A percentile compares a stretch with the other conserved stretches of the same genome.
These are phyloP conservation scores for Vicugna pacos DNA, from an alignment of 2,113 vertebrate species.

Conservation along the genomic window DNA sequence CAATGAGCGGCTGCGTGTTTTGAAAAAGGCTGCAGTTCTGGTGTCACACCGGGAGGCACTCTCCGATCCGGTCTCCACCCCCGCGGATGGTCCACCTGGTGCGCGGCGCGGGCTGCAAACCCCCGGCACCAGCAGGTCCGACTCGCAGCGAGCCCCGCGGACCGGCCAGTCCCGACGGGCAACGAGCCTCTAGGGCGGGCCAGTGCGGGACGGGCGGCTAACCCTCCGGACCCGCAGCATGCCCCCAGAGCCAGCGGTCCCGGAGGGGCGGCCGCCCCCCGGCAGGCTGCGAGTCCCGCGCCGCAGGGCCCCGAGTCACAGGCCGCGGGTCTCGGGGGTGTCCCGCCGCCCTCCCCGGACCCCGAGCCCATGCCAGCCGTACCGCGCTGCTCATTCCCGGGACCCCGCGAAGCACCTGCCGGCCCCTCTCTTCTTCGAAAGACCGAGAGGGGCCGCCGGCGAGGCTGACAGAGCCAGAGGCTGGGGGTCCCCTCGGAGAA, in stretches of 20 bases:
- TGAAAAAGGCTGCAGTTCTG: not conserved
- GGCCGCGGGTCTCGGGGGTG: not conserved
- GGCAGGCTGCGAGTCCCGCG: not conserved
- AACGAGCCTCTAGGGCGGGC: not conserved
- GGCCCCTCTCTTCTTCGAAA: not conserved
- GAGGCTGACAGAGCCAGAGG: not conserved
- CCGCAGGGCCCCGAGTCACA: not conserved
- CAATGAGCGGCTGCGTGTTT: rapidly evolving
- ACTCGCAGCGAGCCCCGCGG: too few species aligned
- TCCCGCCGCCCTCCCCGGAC: not conserved
- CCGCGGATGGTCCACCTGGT: not conserved
- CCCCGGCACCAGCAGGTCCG: not conserved
- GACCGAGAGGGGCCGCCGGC: not conserved
- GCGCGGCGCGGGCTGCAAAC: not conserved
- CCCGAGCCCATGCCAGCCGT: not conserved
- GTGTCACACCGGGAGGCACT: not conserved
- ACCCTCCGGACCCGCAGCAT: not conserved
- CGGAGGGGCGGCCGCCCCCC: too few species aligned
- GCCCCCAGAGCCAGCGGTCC: not conserved
- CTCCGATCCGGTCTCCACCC: not conserved
- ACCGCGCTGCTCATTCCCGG: rapidly evolving
- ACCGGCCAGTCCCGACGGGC: not conserved
- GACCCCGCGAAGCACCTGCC: not conserved
- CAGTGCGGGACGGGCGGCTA: rapidly evolving
- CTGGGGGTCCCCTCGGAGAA: not conserved